Evolutionary conservation across 1,140 invertebrate species (phyloP), one percentile per base, ranked within the genome.

Genomic region (Hormaphis cornu): DNA sequence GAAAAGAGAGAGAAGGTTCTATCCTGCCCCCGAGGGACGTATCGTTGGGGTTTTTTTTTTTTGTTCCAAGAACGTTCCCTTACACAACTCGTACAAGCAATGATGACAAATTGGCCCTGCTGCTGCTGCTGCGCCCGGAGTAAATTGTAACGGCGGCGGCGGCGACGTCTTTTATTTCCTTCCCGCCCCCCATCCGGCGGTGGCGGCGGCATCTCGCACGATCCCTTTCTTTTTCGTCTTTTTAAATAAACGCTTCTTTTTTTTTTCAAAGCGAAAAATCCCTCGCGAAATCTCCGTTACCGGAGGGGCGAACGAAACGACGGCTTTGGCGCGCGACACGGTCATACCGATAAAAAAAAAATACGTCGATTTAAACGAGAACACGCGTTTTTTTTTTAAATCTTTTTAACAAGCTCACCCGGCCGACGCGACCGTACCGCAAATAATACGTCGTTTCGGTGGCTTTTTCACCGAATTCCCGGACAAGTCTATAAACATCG

Each of bases 21-120:
- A 33, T n/a, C 26, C 18, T 40, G 18, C 54, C 54, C 20, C 54
- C 6, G 24, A 35, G 18, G 18, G 5, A 37, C 28, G 28, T 16
- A 30, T 8, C 28, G 33, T 18, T 14, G 26, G 18, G 33, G 40
- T 44, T 46, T 48, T 46, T 26, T 61, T 44, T 48, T 66, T 28
- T 50, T 20, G n/a, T 12, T 20, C 54, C 3, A 58, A 37, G 33
- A 40, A 40, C 37, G 18, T 35, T 35, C 28, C 61, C 61, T 48
- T 12, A 14, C n/a, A n/a, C n/a, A n/a, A n/a, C n/a, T n/a, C n/a
- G 6, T 46, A 46, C 61, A 16, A 48, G 61, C 61, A 66, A 66
- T 66, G 61, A 66, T 66, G 61, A 66, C 61, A 66, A 66, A 66
- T 66, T 66, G 61, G 61, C 61, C 44, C n/a, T n/a, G n/a, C n/a